Base-by-base conservation (phyloP, 2,888 invertebrate species). In the Plagiodera versicolora region DNA sequence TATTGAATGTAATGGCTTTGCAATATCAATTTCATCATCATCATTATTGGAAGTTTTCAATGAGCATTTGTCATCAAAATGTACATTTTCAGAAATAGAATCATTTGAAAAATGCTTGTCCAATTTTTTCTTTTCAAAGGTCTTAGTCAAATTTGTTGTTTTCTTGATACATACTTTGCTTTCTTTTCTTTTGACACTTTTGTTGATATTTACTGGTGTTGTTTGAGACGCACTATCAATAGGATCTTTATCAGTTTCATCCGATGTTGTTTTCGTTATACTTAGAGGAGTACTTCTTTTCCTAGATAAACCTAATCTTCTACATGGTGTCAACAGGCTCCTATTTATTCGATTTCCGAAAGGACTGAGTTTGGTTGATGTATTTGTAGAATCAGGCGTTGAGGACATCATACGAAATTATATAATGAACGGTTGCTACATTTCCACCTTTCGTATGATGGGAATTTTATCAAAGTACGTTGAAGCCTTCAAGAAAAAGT, bases 231-330 rank as follows among this genome's bases (percentile, higher is more conserved):
- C 5, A 8, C 9, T 39, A 2, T 39, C 14, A 39, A 14, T 4
- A 4, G 14, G 3, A 6, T 6, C 11, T 10, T 11, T 32, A 32
- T 6, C 39, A 39, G 39, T 2, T 39, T 39, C 39, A 46, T 56
- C 49, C 55, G 52, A 61, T 47, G 50, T 52, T 53, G 47, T 39
- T 39, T 63, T 60, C 32, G 50, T 28, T 50, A 56, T 61, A 50
- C 56, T 67, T 30, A 57, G 58, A 6, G 68, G 64, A 39, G 69
- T 68, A 61, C 68, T 71, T 53, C 67, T 67, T 60, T 72, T 75
- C 64, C 83, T 80, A 1, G 84, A 84, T 28, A 85, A 75, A 9
- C 85, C 85, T 32, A 85, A 74, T 71, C 84, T 78, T 72, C 84
- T 76, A 67, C 83, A 84, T 17, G 85, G 84, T 49, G 84, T 85